A percentile compares a stretch with the other conserved stretches of the same genome.
phyloP scores from a whole-genome alignment of 2,888 invertebrate genomes.

The Ypsolopha sequella region DNA sequence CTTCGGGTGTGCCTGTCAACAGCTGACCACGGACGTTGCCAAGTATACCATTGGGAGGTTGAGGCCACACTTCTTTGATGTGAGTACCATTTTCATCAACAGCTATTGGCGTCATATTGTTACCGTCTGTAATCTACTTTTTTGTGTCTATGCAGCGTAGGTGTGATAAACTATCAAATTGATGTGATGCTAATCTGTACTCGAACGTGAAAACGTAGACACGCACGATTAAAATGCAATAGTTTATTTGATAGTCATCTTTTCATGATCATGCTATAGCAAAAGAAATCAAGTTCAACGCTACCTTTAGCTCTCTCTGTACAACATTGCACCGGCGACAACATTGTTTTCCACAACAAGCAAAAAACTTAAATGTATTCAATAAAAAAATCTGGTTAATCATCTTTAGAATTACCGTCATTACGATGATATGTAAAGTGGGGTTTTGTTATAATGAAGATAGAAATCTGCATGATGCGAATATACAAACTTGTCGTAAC shows the following conservation, averaged over 20 bases:
- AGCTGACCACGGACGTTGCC: slow-evolving; percentile 91
- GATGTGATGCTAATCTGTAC: too few relatives aligned
- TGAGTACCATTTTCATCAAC: slow-evolving; percentile 37
- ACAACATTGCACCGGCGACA: background rate
- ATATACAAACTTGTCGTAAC: background rate
- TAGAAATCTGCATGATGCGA: slow-evolving; percentile 4
- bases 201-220: too few relatives aligned
- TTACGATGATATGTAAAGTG: slow-evolving; percentile 2
- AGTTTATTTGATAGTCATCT: too few relatives aligned
- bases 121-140: too few relatives aligned
- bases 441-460: background rate
- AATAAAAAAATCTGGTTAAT: background rate
- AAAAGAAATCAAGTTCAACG: too few relatives aligned
- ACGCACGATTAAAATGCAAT: too few relatives aligned
- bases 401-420: background rate
- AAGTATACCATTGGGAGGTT: slow-evolving; percentile 95
- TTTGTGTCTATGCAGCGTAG: too few relatives aligned
- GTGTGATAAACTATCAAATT: too few relatives aligned
- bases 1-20: slow-evolving; percentile 88
- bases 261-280: too few relatives aligned
- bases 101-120: too few relatives aligned
- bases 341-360: background rate
- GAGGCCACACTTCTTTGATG: slow-evolving; percentile 92
- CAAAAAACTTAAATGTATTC: background rate
- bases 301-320: background rate